A percentile compares a stretch with the other conserved stretches of the same genome.
phyloP scores from a whole-genome alignment of 2,797 vertebrate species.

The Odontamblyopus rebecca region DNA sequence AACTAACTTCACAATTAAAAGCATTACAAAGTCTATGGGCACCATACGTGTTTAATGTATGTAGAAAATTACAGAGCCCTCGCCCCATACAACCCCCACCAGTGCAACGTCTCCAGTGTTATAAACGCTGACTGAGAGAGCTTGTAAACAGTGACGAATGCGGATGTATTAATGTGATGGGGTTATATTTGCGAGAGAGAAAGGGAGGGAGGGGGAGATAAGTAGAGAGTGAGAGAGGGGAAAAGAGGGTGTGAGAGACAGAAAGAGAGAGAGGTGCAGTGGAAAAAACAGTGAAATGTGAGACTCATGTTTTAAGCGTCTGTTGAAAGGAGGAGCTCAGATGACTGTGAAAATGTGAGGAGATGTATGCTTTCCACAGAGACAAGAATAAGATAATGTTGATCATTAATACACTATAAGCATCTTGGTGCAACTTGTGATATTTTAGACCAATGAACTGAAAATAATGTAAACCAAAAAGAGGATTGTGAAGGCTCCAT shows the following conservation, averaged over 20 bases:
- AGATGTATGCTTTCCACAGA: constrained; percentile 36
- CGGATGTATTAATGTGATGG: constrained; percentile 34
- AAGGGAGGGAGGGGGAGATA: background rate
- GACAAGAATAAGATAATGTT: background rate
- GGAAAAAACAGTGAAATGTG: constrained; percentile 45
- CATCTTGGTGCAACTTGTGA: background rate
- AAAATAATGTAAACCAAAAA: background rate
- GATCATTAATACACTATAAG: background rate
- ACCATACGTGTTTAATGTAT: constrained; percentile 30
- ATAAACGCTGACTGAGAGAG: constrained; percentile 16
- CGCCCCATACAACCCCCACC: constrained; percentile 45
- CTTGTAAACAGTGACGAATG: constrained; percentile 55
- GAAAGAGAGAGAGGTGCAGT: constrained; percentile 8
- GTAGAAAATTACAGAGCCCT: constrained; percentile 21
- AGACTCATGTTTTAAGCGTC: constrained; percentile 50
- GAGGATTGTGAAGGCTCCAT: too few relatives aligned
- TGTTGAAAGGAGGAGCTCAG: constrained; percentile 36
- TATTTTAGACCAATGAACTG: background rate
- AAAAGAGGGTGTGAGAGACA: background rate
- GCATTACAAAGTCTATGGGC: constrained; percentile 4
- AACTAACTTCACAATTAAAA: constrained; percentile 12
- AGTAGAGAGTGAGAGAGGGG: background rate
- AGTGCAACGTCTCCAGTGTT: constrained; percentile 29
- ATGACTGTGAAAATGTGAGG: constrained; percentile 39
- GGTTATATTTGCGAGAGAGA: constrained; percentile 22